Base-by-base conservation (phyloP, 2,797 vertebrate genomes). In the Tokudaia muenninki region DNA sequence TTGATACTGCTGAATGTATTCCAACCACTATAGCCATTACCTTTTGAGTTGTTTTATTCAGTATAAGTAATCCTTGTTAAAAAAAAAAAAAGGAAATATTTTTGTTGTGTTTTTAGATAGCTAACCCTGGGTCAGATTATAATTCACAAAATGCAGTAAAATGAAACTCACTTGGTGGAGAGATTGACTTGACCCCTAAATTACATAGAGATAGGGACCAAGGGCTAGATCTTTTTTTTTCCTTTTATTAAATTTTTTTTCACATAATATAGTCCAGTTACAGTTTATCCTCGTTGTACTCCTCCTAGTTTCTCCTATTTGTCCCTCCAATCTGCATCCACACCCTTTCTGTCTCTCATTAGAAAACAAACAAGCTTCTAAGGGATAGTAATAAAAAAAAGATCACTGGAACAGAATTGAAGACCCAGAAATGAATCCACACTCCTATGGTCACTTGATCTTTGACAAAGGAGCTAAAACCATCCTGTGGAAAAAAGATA, bases 41-140 rank as follows among this genome's bases (percentile, higher is more conserved):
- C 34, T 88, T 95, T 87, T 86, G 57, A 78, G 12, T 75, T 92
- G 41, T 70, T 96, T 96, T 83, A 44, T 80, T 94, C 16, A 57
- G 10, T 67, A 4, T 81, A 94, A 80, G 29, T 82, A 70, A 92
- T 94, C 57, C 61, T 92, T 93, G 21, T 92, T 52, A 52, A 52
- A 52, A 52, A 52, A 52, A 52, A 80, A 74, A 83, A 17, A 87
- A 77, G 74, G 31, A 10, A 31, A 86, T 8, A 26, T 26, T 82
- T 95, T 90, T 61, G 2, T 87, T 81, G 84, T 80, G 12, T 26
- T 91, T 90, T 95, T 86, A 95, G 55, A 63, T 47, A 52, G 4
- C 65, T 91, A 24, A 63, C 67, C 59, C 77, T 82, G 21, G 13
- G 41, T 96, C 80, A 93, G 37, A 94, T 95, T 91, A 91, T 24